Evolutionary conservation across 2,888 invertebrate species (phyloP).

Genomic region (Phorcus lineatus): DNA sequence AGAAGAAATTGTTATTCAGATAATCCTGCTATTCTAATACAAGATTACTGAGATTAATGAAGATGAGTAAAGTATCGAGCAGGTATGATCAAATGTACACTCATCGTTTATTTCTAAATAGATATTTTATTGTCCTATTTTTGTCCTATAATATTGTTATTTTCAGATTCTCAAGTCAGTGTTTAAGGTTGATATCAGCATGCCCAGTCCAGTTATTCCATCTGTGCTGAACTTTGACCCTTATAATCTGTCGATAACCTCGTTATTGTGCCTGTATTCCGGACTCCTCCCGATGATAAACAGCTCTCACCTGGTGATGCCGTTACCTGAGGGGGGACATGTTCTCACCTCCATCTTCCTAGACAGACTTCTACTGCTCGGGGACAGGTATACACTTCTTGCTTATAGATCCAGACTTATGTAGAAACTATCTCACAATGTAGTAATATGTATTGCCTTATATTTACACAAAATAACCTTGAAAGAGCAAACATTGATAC

Average conservation of each 20-base stretch:
- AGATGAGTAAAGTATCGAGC: too few species aligned
- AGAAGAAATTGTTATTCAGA: too few species aligned
- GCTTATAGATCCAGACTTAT: too few species aligned
- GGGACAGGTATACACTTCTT: background rate
- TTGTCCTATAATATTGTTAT: background rate
- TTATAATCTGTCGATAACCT: conserved; percentile 38
- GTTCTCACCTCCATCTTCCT: conserved; percentile 26
- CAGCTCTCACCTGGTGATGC: conserved; percentile 37
- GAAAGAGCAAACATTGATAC: too few species aligned
- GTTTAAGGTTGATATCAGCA: background rate
- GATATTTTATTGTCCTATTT: too few species aligned
- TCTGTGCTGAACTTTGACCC: conserved; percentile 29
- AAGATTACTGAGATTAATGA: too few species aligned
- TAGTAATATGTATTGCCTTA: too few species aligned
- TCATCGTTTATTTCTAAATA: too few species aligned
- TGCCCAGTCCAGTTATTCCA: background rate
- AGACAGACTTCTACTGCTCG: background rate
- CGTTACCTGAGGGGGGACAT: background rate
- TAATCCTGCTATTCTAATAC: too few species aligned
- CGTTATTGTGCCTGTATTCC: conserved; percentile 52
- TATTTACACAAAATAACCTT: too few species aligned
- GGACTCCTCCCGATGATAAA: conserved; percentile 54
- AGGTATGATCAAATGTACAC: too few species aligned
- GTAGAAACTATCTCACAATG: too few species aligned
- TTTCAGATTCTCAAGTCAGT: conserved; percentile 4